A percentile compares a stretch with the other conserved stretches of the same genome.
These are phyloP conservation scores for Aphaenogaster ashmeadi DNA, from an alignment of 1,140 invertebrate genomes.

Conservation along the genomic window DNA sequence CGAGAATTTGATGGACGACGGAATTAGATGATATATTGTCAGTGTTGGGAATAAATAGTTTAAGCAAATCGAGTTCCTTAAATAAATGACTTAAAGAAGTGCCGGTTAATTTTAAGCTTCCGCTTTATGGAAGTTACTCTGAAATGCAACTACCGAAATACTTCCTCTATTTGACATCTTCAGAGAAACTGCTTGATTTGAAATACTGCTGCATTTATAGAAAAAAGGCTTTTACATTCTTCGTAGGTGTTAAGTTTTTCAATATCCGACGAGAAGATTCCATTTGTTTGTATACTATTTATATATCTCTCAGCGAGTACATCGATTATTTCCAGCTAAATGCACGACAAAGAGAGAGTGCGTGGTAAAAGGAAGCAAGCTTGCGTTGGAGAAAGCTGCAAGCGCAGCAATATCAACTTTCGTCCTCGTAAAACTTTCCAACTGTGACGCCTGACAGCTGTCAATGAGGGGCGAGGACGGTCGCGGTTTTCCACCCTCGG, in stretches of 20 bases:
- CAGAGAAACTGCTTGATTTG: constrained; percentile 3
- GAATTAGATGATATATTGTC: not conserved
- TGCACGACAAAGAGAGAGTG: not conserved
- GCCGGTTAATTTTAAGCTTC: not conserved
- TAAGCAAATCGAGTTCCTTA: constrained; percentile 4
- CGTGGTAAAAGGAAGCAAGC: constrained; percentile 21
- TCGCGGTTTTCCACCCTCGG: constrained; percentile 70
- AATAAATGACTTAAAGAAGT: not conserved
- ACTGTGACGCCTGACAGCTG: constrained; percentile 84
- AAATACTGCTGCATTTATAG: not conserved
- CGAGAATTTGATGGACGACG: not conserved
- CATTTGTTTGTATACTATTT: not conserved
- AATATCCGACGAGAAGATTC: not conserved
- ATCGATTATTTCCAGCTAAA: constrained; percentile 2
- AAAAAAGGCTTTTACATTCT: not conserved
- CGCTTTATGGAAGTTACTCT: not conserved
- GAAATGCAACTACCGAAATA: not conserved
- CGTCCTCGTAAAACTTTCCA: constrained; percentile 77
- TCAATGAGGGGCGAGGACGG: constrained; percentile 75
- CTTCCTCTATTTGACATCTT: not conserved
- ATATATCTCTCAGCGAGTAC: not conserved
- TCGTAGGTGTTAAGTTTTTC: not conserved
- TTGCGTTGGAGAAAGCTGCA: constrained; percentile 60
- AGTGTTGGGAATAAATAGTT: not conserved
- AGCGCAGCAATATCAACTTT: constrained; percentile 82